Evolutionary conservation across 2,797 vertebrate species (phyloP).

Genomic region (Hapalemur alaotrensis): DNA sequence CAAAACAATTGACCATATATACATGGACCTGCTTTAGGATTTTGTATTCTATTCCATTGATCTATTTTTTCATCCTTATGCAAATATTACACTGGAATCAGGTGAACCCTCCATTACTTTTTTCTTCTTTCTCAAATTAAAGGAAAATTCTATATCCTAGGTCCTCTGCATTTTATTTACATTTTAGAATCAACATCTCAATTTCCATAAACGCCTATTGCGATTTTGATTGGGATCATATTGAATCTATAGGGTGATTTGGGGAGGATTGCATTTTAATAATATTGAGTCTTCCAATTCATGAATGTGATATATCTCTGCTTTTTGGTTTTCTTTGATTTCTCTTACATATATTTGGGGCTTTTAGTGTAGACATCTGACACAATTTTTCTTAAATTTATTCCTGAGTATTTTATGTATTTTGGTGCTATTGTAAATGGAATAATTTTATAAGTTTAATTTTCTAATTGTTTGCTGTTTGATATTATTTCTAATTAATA

Average conservation of each 20-base stretch:
- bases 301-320: not conserved
- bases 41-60: not conserved
- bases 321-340: not conserved
- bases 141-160: not conserved
- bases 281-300: not conserved
- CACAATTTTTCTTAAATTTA: constrained; percentile 5
- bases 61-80: not conserved
- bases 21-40: not conserved
- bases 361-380: not conserved
- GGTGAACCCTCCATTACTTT: not conserved
- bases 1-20: not conserved
- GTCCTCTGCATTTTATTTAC: not conserved
- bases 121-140: not conserved
- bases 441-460: not conserved
- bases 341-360: not conserved
- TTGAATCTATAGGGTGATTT: not conserved
- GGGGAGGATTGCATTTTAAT: not conserved
- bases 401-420: not conserved
- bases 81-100: not conserved
- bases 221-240: not conserved
- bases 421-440: not conserved
- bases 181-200: not conserved
- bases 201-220: not conserved
- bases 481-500: no score
- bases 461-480: not conserved